Evolutionary conservation across 1,140 invertebrate genomes (phyloP), one percentile per base, ranked within the genome.

Genomic region (Frieseomelitta varia): DNA sequence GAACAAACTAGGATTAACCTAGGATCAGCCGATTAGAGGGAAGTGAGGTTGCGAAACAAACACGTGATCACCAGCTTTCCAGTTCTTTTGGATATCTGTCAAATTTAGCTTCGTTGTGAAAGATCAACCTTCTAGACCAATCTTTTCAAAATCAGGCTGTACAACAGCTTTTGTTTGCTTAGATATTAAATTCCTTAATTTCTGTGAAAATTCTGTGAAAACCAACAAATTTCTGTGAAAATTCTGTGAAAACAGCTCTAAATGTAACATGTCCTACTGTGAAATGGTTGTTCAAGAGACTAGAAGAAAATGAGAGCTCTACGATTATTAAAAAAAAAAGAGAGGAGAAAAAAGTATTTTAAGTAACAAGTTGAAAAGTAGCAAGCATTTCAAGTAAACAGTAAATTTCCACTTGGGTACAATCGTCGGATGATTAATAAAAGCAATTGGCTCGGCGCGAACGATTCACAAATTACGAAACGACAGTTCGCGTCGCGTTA

Each of bases 21-120:
- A 11, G n/a, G 14, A 83, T 51, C 39, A 51, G 30, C 8, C 53
- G n/a, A 58, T 61, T 68, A 77, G 39, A 58, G 30, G 17, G 53
- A 56, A 24, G n/a, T 61, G 73, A 83, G 27, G 53, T 30, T 77
- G 63, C 63, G 27, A 56, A 65, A 77, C 17, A 65, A 39, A 1
- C 27, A 73, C 30, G 10, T 53, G 34, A 81, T 65, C 34, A 74
- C n/a, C 79, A 81, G 39, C 6, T 73, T 39, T 24, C 3, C 12
- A 63, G 1, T 58, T 63, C 79, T 65, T 74, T 53, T 30, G 69
- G 56, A 72, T 63, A 65, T 74, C 71, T 81, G 79, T 47, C 56
- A 81, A 67, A 67, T 24, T 53, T 51, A 47, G 67, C 24, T n/a
- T n/a, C 27, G 4, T 19, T 34, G 63, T 53, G 63, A 67, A 78